Conservation (phyloP, 2,888 invertebrate genomes). For the Cryptocheilus praepositus region DNA sequence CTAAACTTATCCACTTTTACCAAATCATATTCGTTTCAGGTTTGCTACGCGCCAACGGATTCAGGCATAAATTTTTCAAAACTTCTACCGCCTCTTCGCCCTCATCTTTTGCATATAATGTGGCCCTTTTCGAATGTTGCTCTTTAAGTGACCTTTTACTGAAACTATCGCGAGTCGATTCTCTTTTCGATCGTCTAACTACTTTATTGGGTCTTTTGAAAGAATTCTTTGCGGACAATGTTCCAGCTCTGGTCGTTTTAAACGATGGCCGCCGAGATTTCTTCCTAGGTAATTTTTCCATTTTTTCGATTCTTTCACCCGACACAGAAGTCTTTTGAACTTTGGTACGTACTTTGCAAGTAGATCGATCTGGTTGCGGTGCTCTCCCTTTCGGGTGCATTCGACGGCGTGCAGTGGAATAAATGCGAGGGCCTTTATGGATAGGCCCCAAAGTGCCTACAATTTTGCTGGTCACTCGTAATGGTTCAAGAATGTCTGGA, state of each 20-base stretch:
- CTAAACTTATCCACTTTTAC: slow-evolving; percentile 47
- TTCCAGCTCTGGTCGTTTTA: slow-evolving; percentile 47
- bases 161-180: slow-evolving; percentile 31
- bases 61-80: slow-evolving; percentile 66
- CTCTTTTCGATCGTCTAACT: slow-evolving; percentile 26
- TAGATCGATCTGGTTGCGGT: slow-evolving; percentile 29
- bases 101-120: slow-evolving; percentile 69
- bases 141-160: slow-evolving; percentile 22
- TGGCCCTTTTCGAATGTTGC: slow-evolving; percentile 61
- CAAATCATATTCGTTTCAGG: slow-evolving; percentile 69
- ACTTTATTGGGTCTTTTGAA: slow-evolving; percentile 24
- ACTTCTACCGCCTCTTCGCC: slow-evolving; percentile 68
- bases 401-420: slow-evolving; percentile 32
- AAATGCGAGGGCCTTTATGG: slow-evolving; percentile 28
- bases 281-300: slow-evolving; percentile 22
- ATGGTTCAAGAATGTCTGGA: slow-evolving; percentile 34
- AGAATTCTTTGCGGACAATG: slow-evolving; percentile 48
- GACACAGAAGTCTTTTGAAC: slow-evolving; percentile 19
- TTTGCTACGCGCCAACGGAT: slow-evolving; percentile 68
- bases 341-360: background rate
- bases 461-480: slow-evolving; percentile 25
- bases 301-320: slow-evolving; percentile 16
- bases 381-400: slow-evolving; percentile 44
- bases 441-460: slow-evolving; percentile 35
- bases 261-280: slow-evolving; percentile 54